Base-by-base conservation (phyloP, 1,140 invertebrate genomes). In the Homalodisca vitripennis region DNA sequence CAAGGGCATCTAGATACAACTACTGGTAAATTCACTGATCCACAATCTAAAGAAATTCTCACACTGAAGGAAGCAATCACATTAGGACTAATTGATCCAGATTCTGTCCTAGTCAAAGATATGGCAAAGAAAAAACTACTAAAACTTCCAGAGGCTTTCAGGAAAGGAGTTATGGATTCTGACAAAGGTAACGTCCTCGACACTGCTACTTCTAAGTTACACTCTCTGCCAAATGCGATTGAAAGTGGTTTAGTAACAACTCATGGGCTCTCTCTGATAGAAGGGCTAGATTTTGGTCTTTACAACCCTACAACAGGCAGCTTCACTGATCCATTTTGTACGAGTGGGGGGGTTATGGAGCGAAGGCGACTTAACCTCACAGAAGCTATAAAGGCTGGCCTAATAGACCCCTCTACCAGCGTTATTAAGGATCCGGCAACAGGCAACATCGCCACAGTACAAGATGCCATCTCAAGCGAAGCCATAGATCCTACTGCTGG, bases 31-130 rank as follows among this genome's bases (percentile, higher is more conserved):
- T 87, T 92, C 72, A 90, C 83, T 34, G 90, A 93, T 82, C 88
- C 91, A n/a, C 70, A 84, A 75, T 85, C 86, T 67, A 85, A 85
- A 48, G 86, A 90, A 79, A 79, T 86, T 41, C 78, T 92, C n/a
- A 88, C 89, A 17, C 82, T 98, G 14, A 91, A 92, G 82, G 92
- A 97, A 76, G 93, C 94, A 1, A 84, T 94, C 57, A 85, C 86
- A 69, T 82, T 88, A 22, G 93, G 94, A 66, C 86, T 92, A 32
- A 87, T 98, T 55, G 92, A 97, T 82, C 88, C 93, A 0, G 88
- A 94, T 78, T 92, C 93, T 10, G 93, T 91, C 31, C 80, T 95
- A 66, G 87, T 97, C 47, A 96, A 95, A 85, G 93, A 96, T 82
- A 86, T 87, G 70, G 85, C 89, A 72, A 92, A 92, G 76, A 88